Evolutionary conservation across 2,888 invertebrate genomes (phyloP).

Genomic region (Erannis defoliaria): DNA sequence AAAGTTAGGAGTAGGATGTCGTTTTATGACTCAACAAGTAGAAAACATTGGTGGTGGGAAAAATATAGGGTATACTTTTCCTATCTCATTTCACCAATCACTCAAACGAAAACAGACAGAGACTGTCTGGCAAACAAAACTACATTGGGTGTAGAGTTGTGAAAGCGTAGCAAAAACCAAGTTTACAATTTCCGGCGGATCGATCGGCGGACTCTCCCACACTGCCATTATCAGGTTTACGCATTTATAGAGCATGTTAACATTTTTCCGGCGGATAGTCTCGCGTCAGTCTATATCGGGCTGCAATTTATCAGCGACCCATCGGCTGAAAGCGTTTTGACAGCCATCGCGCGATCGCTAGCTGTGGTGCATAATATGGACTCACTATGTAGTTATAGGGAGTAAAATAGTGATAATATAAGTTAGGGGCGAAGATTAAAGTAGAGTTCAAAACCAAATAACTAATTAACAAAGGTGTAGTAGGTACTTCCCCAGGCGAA

Average conservation of each 20-base stretch:
- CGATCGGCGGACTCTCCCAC: slow-evolving; percentile 11
- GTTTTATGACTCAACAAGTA: too few relatives aligned
- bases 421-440: not conserved
- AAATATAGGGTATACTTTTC: not conserved
- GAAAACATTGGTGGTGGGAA: not conserved
- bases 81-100: not conserved
- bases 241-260: slow-evolving; percentile 27
- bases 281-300: slow-evolving; percentile 46
- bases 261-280: slow-evolving; percentile 26
- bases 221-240: slow-evolving; percentile 21
- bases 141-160: slow-evolving; percentile 14
- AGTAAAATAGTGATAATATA: not conserved
- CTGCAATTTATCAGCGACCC: slow-evolving; percentile 52
- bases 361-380: not conserved
- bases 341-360: slow-evolving; percentile 5
- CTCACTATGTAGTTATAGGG: not conserved
- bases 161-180: slow-evolving; percentile 28
- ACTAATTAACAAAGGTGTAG: too few relatives aligned
- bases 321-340: slow-evolving; percentile 30
- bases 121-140: slow-evolving; percentile 7
- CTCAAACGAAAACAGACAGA: slow-evolving; percentile 9
- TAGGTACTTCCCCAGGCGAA: too few relatives aligned
- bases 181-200: slow-evolving; percentile 9
- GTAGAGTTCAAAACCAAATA: too few relatives aligned
- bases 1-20: too few relatives aligned